A percentile compares a stretch with the other conserved stretches of the same genome.
Evolutionary conservation across 2,113 vertebrate genomes (phyloP).

Genomic region (Pterocles gutturalis): DNA sequence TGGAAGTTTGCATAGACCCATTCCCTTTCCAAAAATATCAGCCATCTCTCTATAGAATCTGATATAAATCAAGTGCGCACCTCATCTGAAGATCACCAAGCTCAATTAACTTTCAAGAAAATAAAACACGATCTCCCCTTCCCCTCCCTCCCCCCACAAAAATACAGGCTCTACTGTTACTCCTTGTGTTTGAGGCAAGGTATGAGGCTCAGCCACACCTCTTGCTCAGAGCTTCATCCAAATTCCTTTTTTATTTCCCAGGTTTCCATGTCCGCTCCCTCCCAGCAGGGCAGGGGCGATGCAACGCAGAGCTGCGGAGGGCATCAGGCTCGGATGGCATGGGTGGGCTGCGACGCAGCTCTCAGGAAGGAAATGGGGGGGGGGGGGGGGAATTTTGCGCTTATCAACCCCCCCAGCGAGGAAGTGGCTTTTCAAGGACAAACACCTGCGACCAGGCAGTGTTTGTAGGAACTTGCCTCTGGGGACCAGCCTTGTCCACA

Average conservation of each 20-base stretch:
- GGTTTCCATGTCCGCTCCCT: not conserved
- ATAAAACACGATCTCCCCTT: slow-evolving; percentile 65
- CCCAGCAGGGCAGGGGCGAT: fast-evolving
- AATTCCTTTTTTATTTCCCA: slow-evolving; percentile 6
- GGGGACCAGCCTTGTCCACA: slow-evolving; percentile 53
- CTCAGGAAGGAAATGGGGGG: not conserved
- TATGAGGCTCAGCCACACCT: not conserved
- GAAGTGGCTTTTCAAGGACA: slow-evolving; percentile 16
- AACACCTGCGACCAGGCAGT: slow-evolving; percentile 57
- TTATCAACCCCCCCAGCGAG: not conserved
- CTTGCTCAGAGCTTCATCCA: not conserved
- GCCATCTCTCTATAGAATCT: slow-evolving; percentile 77
- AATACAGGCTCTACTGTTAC: slow-evolving; percentile 51
- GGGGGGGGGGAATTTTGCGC: not conserved
- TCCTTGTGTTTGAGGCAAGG: slow-evolving; percentile 7
- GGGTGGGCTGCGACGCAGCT: not conserved
- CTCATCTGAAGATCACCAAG: slow-evolving; percentile 57
- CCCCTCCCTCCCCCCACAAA: slow-evolving; percentile 57
- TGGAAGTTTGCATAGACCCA: slow-evolving; percentile 83
- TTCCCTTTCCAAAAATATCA: slow-evolving; percentile 84
- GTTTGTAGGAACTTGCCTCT: not conserved
- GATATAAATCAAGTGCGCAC: slow-evolving; percentile 57
- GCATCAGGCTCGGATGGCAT: fast-evolving
- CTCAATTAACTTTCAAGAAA: slow-evolving; percentile 54
- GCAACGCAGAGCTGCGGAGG: not conserved